phyloP scores from a whole-genome alignment of 2,113 vertebrate species.

The Cervus canadensis region DNA sequence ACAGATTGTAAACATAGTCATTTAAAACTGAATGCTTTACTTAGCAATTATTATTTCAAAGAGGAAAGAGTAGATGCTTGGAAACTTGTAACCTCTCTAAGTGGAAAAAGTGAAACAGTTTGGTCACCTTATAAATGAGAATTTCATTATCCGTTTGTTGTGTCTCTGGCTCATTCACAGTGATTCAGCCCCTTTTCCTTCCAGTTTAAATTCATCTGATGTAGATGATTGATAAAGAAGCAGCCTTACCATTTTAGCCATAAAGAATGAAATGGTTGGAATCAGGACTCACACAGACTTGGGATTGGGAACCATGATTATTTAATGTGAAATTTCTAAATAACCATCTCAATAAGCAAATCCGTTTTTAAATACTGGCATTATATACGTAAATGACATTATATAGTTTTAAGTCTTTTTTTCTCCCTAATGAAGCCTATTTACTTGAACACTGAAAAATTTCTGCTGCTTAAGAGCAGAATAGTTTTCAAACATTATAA shows the following conservation, averaged over 20 bases:
- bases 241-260: not conserved
- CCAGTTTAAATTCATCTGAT: not conserved
- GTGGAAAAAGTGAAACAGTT: not conserved
- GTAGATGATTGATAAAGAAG: not conserved
- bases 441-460: not conserved
- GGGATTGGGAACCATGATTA: not conserved
- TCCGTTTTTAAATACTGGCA: not conserved
- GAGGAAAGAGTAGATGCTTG: not conserved
- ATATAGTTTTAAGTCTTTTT: not conserved
- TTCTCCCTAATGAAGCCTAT: not conserved
- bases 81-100: not conserved
- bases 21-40: not conserved
- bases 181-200: not conserved
- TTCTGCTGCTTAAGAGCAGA: not conserved
- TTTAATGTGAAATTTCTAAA: not conserved
- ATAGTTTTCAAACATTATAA: not conserved
- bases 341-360: not conserved
- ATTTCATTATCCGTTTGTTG: not conserved
- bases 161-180: not conserved
- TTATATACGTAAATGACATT: not conserved
- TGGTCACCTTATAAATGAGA: not conserved
- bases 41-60: not conserved
- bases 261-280: not conserved
- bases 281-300: not conserved
- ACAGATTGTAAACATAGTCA: not conserved